Conservation (phyloP, 37 sponge, comb jelly and placozoan species). For the Bolinopsis microptera region DNA sequence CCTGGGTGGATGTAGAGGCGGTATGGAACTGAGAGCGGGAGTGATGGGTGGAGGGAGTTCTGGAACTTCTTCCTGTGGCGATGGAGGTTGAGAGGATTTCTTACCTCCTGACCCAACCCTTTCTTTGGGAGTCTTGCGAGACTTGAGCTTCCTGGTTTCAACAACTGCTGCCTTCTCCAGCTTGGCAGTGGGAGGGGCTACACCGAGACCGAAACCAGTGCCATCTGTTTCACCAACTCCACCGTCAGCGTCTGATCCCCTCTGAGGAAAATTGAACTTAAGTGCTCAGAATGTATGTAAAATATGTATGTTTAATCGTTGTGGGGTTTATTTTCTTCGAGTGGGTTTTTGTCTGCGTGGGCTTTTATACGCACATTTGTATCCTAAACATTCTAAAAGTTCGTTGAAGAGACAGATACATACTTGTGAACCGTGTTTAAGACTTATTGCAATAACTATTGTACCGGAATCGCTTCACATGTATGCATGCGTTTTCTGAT, state of each 20-base stretch:
- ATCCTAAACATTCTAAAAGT: too few relatives aligned
- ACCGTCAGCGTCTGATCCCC: constrained; percentile 11
- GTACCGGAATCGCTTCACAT: too few relatives aligned
- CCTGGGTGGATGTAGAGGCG: constrained; percentile 62
- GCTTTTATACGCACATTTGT: too few relatives aligned
- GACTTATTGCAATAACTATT: too few relatives aligned
- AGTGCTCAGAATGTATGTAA: not conserved
- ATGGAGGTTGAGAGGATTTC: not conserved
- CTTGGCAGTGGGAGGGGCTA: constrained; percentile 29
- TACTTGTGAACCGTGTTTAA: too few relatives aligned
- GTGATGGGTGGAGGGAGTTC: constrained; percentile 60
- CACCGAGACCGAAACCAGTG: constrained; percentile 45
- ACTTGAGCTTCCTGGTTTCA: constrained; percentile 38
- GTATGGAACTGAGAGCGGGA: constrained; percentile 53
- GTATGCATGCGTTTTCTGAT: too few relatives aligned
- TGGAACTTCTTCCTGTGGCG: constrained; percentile 34
- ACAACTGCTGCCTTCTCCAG: constrained; percentile 60
- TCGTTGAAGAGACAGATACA: too few relatives aligned
- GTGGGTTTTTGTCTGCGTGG: too few relatives aligned
- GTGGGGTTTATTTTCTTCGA: too few relatives aligned
- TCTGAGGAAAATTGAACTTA: not conserved
- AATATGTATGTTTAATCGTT: too few relatives aligned
- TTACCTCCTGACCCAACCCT: constrained; percentile 21
- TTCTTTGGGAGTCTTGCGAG: constrained; percentile 42
- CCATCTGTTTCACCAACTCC: constrained; percentile 60